A percentile compares a stretch with the other conserved stretches of the same genome.
These are phyloP conservation scores for Leucophora obtusa DNA, from an alignment of 2,888 invertebrate genomes.

Conservation along the genomic window DNA sequence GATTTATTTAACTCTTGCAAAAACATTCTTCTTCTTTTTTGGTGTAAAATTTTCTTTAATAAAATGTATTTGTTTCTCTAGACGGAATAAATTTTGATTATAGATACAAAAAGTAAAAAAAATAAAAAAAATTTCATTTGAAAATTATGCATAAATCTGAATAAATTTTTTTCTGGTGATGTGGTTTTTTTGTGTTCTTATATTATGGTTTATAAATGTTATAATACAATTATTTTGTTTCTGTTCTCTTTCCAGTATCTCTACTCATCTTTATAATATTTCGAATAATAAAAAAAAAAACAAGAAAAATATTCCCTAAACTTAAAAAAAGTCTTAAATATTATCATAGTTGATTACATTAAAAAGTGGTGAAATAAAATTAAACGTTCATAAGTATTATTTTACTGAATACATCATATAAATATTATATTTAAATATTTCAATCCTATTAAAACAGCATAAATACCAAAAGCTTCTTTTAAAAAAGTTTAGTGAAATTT, in stretches of 20 bases:
- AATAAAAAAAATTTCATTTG: constrained; percentile 19
- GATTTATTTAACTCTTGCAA: constrained; percentile 15
- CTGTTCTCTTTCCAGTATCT: constrained; percentile 28
- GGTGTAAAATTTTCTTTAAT: constrained; percentile 16
- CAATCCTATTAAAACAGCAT: not conserved
- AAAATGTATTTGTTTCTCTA: constrained; percentile 9
- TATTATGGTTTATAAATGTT: not conserved
- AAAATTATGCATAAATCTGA: constrained; percentile 43
- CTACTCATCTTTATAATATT: not conserved
- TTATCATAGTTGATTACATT: constrained; percentile 3
- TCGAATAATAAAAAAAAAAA: not conserved
- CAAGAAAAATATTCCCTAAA: not conserved
- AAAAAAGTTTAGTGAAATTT: constrained; percentile 2
- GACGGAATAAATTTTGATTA: constrained; percentile 45
- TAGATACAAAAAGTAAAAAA: not conserved
- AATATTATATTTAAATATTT: not conserved
- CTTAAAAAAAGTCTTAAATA: constrained; percentile 4
- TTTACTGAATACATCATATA: not conserved
- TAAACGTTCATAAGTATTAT: constrained; percentile 1
- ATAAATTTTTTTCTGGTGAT: constrained; percentile 22
- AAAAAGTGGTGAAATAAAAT: constrained; percentile 32
- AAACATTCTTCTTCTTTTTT: not conserved
- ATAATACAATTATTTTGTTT: not conserved
- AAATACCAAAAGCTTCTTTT: not conserved
- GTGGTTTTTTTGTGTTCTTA: not conserved